Evolutionary conservation across 2,113 vertebrate species (phyloP).

Genomic region (Glaucomys volans): DNA sequence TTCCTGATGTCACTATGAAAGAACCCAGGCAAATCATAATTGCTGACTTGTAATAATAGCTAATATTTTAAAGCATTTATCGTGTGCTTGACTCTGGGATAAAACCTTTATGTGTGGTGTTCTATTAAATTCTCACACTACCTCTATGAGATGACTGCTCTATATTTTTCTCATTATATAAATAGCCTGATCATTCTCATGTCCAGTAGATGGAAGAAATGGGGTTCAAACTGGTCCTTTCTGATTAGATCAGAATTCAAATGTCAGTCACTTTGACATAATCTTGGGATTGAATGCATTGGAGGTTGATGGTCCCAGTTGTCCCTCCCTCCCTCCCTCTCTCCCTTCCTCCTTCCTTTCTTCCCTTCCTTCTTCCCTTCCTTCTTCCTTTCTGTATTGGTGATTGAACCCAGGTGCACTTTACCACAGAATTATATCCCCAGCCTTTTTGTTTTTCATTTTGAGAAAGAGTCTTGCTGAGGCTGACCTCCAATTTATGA

Average conservation of each 20-base stretch:
- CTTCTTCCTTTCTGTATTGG: too few relatives aligned
- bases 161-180: not conserved
- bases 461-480: too few relatives aligned
- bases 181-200: slow-evolving; percentile 18
- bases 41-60: not conserved
- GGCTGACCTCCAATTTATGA: too few relatives aligned
- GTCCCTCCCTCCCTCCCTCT: too few relatives aligned
- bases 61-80: slow-evolving; percentile 22
- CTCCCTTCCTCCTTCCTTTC: too few relatives aligned
- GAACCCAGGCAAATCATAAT: not conserved
- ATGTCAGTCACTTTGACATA: not conserved
- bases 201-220: not conserved
- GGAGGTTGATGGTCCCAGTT: not conserved
- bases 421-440: too few relatives aligned
- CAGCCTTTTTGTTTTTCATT: too few relatives aligned
- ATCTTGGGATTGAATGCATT: not conserved
- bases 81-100: not conserved
- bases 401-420: too few relatives aligned
- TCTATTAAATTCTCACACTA: not conserved
- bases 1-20: slow-evolving; percentile 1
- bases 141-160: not conserved
- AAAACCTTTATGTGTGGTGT: not conserved
- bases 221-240: not conserved
- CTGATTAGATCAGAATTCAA: not conserved
- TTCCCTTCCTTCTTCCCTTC: too few relatives aligned